Evolutionary conservation across 2,888 invertebrate genomes (phyloP).

Genomic region (Eudemis profundana): DNA sequence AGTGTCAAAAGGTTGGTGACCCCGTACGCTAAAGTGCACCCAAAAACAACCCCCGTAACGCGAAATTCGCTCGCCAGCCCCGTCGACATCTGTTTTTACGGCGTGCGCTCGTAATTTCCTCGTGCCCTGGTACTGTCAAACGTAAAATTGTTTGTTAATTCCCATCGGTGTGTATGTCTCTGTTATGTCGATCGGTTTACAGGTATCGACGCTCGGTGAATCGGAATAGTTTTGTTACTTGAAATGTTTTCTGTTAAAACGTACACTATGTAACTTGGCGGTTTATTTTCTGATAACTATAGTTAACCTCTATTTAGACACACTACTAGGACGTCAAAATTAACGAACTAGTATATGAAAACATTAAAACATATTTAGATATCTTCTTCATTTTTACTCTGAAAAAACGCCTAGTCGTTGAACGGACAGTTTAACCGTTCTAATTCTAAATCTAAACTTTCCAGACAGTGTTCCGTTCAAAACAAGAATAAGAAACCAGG

Average conservation of each 20-base stretch:
- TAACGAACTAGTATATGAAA: too few species aligned
- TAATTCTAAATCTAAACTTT: background rate
- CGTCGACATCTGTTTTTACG: constrained; percentile 56
- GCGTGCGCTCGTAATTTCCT: constrained; percentile 61
- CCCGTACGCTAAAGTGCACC: constrained; percentile 69
- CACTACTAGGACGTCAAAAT: background rate
- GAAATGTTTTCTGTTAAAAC: background rate
- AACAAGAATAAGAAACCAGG: constrained; percentile 15
- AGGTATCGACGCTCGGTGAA: background rate
- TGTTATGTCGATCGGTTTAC: constrained; percentile 29
- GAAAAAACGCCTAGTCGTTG: background rate
- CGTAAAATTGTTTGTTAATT: constrained; percentile 46
- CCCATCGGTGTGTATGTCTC: constrained; percentile 26
- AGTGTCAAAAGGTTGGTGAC: constrained; percentile 85
- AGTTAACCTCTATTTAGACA: too few species aligned
- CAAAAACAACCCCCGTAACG: constrained; percentile 56
- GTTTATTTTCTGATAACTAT: background rate
- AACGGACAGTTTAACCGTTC: background rate
- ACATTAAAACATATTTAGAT: too few species aligned
- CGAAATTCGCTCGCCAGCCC: constrained; percentile 53
- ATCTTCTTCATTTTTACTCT: too few species aligned
- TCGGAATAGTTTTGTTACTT: background rate
- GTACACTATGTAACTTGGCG: background rate
- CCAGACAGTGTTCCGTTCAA: constrained; percentile 1
- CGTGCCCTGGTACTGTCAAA: constrained; percentile 70